Evolutionary conservation across 2,888 invertebrate species (phyloP), one percentile per base, ranked within the genome.

Genomic region (Acanthosoma haemorrhoidale): DNA sequence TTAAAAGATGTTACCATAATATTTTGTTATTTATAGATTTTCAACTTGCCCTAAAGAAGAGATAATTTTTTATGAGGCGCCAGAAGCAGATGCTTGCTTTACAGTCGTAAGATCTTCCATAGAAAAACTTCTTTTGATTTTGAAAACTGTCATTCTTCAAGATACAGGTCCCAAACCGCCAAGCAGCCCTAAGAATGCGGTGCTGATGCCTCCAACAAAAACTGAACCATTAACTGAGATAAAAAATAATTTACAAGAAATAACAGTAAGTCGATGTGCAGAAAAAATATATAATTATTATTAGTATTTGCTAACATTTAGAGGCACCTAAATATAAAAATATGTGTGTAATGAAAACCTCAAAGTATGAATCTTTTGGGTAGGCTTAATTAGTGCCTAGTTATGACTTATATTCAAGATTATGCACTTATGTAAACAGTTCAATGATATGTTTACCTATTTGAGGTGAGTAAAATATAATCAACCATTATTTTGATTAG

Each of bases 31-130:
- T 70, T 61, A 34, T 68, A 82, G 82, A n/a, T 83, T 79, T 77
- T 81, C 82, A 3, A 82, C 84, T 15, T 82, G 81, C 74, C 84
- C 84, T 1, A 68, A 60, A 15, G 84, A 85, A 78, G 39, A 11
- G 11, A 68, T 81, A 0, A 36, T 76, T 2, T 3, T 34, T 21
- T 67, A 34, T 16, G 41, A 67, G 43, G 13, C 15, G 3, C 8
- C 29, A 1, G 43, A 43, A 31, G 38, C 4, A n/a, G 43, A 43
- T 16, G 43, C 21, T 11, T 25, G 64, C 16, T 16, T 15, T 11
- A 2, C 2, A 6, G 25, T 64, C 41, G 29, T 64, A 1, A n/a
- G 5, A n/a, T 25, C 51, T 25, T 21, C 25, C 13, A 25, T 51
- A 25, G 5, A n/a, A 2, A 16, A 25, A n/a, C 21, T 51, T 21